Conservation (phyloP, 2,888 invertebrate genomes). For the Perizoma affinitatum region DNA sequence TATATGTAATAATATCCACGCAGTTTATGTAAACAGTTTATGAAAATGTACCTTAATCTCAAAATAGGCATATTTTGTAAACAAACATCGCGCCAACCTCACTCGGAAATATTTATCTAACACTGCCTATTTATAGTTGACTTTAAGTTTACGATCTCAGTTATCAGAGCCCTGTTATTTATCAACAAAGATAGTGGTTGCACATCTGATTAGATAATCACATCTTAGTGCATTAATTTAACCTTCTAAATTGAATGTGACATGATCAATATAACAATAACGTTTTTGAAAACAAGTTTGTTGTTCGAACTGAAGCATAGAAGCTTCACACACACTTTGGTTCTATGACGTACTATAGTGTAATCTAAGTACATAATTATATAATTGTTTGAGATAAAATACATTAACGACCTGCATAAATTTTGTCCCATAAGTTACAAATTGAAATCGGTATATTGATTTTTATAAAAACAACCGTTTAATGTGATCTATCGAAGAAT, state of each 20-base stretch:
- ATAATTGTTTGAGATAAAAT: too few species aligned
- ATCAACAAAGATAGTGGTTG: slow-evolving; percentile 18
- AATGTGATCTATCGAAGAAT: too few species aligned
- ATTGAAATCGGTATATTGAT: too few species aligned
- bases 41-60: neutral
- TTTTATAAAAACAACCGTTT: too few species aligned
- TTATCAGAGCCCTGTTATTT: slow-evolving; percentile 3
- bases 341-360: neutral
- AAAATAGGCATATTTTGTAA: slow-evolving; percentile 16
- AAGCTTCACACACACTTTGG: neutral
- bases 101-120: slow-evolving; percentile 12
- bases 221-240: slow-evolving; percentile 10
- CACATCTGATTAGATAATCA: slow-evolving; percentile 22
- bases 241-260: slow-evolving; percentile 16
- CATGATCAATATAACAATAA: slow-evolving; percentile 9
- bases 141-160: slow-evolving; percentile 11
- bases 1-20: neutral
- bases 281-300: slow-evolving; percentile 9
- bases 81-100: slow-evolving; percentile 14
- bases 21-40: neutral
- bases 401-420: too few species aligned
- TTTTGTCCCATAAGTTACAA: too few species aligned
- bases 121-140: slow-evolving; percentile 15
- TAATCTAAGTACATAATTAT: too few species aligned
- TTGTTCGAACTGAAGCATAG: neutral